These are phyloP conservation scores for Drosophila cracens DNA, from an alignment of 2,888 invertebrate species.

Conservation along the genomic window DNA sequence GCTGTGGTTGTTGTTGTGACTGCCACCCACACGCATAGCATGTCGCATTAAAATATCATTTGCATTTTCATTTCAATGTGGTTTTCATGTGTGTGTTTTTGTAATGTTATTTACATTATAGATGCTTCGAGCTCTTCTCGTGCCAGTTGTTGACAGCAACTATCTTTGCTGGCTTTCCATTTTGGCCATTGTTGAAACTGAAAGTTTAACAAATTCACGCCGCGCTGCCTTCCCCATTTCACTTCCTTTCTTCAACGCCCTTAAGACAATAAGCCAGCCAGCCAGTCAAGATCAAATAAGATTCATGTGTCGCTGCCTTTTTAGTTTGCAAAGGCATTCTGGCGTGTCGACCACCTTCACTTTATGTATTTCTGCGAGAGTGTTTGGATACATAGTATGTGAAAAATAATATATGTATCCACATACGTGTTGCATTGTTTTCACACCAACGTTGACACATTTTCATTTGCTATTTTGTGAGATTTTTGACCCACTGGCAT, in stretches of 20 bases:
- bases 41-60: conserved; percentile 50
- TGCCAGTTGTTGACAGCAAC: conserved; percentile 57
- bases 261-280: conserved; percentile 38
- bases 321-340: conserved; percentile 51
- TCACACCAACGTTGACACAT: conserved; percentile 43
- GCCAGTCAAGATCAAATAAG: conserved; percentile 40
- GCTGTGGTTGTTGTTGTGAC: conserved; percentile 3
- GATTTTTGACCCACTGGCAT: conserved; percentile 33
- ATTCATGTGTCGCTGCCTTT: conserved; percentile 50
- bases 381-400: conserved; percentile 10
- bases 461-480: conserved; percentile 38
- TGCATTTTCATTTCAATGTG: conserved; percentile 43
- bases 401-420: conserved; percentile 13
- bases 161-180: conserved; percentile 58
- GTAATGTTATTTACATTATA: conserved; percentile 34
- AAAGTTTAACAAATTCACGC: conserved; percentile 64
- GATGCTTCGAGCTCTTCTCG: conserved; percentile 23
- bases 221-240: conserved; percentile 53
- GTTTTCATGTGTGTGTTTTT: conserved; percentile 15
- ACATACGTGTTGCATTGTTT: conserved; percentile 54
- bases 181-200: conserved; percentile 69
- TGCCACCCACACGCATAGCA: conserved; percentile 41
- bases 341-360: conserved; percentile 63
- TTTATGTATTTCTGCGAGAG: conserved; percentile 17
- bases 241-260: conserved; percentile 63